Evolutionary conservation across 2,888 invertebrate species (phyloP).

Genomic region (Cheilosia soror): DNA sequence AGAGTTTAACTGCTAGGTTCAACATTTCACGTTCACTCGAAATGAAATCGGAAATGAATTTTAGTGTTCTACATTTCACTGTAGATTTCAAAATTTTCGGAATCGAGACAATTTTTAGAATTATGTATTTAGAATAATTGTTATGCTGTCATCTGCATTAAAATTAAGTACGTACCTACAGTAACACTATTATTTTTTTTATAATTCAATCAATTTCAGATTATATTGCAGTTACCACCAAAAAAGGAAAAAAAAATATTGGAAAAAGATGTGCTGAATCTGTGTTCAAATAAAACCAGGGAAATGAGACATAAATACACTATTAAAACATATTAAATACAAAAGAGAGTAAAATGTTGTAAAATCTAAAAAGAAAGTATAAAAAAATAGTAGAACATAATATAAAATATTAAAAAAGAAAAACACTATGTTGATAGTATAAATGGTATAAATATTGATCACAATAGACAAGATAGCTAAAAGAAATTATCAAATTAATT

Average conservation of each 20-base stretch:
- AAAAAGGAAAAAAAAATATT: conserved; percentile 42
- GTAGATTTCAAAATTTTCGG: no score
- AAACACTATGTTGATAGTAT: conserved; percentile 76
- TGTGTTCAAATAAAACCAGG: conserved; percentile 75
- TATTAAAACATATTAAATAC: conserved; percentile 45
- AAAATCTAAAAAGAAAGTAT: conserved; percentile 54
- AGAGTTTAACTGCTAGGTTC: no score
- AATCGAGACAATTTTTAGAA: no score
- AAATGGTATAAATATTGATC: conserved; percentile 76
- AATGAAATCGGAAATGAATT: no score
- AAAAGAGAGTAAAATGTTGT: conserved; percentile 60
- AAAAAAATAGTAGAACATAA: conserved; percentile 67
- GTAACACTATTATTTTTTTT: background rate
- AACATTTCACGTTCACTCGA: no score
- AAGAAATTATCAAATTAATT: conserved; percentile 71
- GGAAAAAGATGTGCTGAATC: conserved; percentile 73
- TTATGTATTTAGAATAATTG: no score
- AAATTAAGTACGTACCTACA: no score
- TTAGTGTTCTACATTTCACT: no score
- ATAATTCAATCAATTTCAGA: conserved; percentile 17
- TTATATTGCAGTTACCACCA: conserved; percentile 44
- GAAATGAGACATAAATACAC: conserved; percentile 73
- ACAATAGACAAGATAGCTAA: conserved; percentile 73
- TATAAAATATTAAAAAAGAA: conserved; percentile 58
- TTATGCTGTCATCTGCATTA: background rate